These are phyloP conservation scores for Neomorphus geoffroyi DNA, from an alignment of 2,797 vertebrate genomes.

Conservation along the genomic window DNA sequence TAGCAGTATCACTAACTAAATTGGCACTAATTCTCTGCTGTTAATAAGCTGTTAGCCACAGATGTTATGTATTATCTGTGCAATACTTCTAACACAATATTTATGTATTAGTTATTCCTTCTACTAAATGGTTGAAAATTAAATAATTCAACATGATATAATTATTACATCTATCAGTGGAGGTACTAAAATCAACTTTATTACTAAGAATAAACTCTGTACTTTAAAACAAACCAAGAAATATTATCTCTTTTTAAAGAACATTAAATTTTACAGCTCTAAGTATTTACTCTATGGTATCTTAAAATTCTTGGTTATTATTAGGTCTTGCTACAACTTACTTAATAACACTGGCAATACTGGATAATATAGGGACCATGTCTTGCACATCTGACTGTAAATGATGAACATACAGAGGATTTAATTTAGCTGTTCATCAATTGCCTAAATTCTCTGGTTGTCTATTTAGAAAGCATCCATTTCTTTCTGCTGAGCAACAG, in stretches of 20 bases:
- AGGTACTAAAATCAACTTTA: background rate
- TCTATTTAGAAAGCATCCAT: background rate
- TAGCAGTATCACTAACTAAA: background rate
- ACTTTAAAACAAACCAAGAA: background rate
- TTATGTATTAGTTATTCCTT: background rate
- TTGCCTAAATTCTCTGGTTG: background rate
- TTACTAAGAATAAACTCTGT: background rate
- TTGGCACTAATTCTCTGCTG: background rate
- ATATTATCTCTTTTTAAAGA: background rate
- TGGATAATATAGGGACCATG: background rate
- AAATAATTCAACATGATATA: background rate
- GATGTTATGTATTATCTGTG: background rate
- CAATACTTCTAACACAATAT: background rate
- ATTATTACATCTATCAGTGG: background rate
- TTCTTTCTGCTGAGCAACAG: background rate
- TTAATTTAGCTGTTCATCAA: background rate
- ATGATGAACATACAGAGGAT: fast-evolving
- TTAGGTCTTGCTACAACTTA: background rate
- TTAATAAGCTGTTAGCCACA: background rate
- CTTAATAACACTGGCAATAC: background rate
- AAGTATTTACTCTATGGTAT: background rate
- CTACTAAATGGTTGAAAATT: background rate
- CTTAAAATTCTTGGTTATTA: background rate
- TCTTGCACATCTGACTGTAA: background rate
- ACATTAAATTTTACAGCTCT: background rate